These are phyloP conservation scores for Ectemnius continuus DNA, from an alignment of 2,888 invertebrate species.

Conservation along the genomic window DNA sequence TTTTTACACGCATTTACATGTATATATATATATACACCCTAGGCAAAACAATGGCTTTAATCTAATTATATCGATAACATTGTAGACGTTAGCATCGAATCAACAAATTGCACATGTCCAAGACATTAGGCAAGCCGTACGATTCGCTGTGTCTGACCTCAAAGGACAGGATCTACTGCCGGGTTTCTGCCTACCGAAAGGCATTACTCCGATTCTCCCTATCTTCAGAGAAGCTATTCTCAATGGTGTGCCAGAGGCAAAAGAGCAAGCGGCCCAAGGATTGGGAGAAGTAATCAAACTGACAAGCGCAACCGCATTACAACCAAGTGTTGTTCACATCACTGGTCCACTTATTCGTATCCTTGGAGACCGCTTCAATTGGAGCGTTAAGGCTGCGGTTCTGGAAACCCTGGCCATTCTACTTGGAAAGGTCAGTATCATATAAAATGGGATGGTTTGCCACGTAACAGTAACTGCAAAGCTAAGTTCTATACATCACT, in stretches of 20 bases:
- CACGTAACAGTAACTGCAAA: too few relatives aligned
- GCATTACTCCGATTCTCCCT: conserved; percentile 94
- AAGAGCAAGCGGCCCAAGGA: conserved; percentile 96
- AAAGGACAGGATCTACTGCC: conserved; percentile 89
- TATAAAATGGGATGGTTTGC: too few relatives aligned
- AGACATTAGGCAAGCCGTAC: conserved; percentile 95
- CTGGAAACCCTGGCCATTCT: conserved; percentile 95
- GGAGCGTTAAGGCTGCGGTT: conserved; percentile 97
- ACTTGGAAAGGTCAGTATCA: conserved; percentile 87
- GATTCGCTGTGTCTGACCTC: conserved; percentile 92
- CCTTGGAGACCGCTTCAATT: conserved; percentile 95
- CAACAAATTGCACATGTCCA: conserved; percentile 92
- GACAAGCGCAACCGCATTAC: conserved; percentile 92
- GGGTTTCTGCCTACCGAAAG: conserved; percentile 96
- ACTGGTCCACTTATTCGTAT: conserved; percentile 99
- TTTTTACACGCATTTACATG: not conserved
- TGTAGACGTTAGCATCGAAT: conserved; percentile 87
- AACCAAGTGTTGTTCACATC: conserved; percentile 97
- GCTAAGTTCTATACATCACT: conserved; percentile 27
- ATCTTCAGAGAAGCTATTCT: conserved; percentile 98
- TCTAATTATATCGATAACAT: conserved; percentile 60
- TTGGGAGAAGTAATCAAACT: conserved; percentile 88
- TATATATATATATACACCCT: too few relatives aligned
- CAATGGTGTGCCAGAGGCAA: conserved; percentile 96
- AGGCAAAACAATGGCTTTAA: too few relatives aligned